Base-by-base conservation (phyloP, 1,140 invertebrate genomes). In the Camponotus floridanus region DNA sequence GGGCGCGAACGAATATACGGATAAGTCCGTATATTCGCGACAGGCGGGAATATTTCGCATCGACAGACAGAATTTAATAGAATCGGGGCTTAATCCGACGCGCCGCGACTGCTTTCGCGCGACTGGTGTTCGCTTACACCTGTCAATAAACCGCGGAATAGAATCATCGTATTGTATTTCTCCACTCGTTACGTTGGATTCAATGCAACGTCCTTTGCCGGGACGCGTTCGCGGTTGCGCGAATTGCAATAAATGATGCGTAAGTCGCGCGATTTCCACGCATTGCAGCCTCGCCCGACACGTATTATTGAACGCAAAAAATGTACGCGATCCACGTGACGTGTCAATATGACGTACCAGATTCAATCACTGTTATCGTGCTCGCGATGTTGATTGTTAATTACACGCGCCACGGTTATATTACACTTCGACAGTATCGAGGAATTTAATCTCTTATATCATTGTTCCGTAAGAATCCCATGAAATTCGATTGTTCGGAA, bases 71-170 rank as follows among this genome's bases (percentile, higher is more conserved):
- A 62, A 79, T 67, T 79, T 67, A 79, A 79, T 67, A 26, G 61
- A 67, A 48, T 79, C 76, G 31, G 26, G 26, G n/a, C 45, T 79
- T 79, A 79, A 79, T 79, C 59, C 26, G 18, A 21, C 42, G 61
- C 57, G 73, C 33, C 21, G 21, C 42, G 2, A 8, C 3, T 8
- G 42, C 9, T 36, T 59, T 61, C n/a, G 55, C 13, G 48, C 31
- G 26, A 78, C 65, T 76, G 59, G 59, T 31, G 61, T 64, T 31
- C 21, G 21, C 7, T 45, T n/a, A 18, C 67, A 67, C 76, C 61
- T 79, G 76, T 67, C 76, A 51, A 79, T 79, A 79, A 79, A 42
- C 13, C 76, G 76, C 18, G 61, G 61, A 79, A 51, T 67, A 36
- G 61, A 79, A 79, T 79, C 76, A 67, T 65, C 48, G 61, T 61